These are phyloP conservation scores for Crypturellus tataupa DNA, from an alignment of 2,797 vertebrate species.

Conservation along the genomic window DNA sequence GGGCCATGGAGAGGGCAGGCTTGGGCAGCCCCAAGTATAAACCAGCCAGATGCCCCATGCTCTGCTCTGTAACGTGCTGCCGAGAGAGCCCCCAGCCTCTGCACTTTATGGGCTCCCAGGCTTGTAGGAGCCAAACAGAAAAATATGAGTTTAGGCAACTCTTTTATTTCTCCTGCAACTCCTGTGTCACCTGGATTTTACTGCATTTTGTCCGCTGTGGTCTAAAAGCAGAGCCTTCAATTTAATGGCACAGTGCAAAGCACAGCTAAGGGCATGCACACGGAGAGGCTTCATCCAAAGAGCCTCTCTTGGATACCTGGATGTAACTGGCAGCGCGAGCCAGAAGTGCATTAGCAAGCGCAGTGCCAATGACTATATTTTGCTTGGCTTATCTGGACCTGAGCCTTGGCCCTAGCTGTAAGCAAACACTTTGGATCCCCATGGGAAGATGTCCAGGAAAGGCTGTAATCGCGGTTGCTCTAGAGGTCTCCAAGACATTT, in stretches of 20 bases:
- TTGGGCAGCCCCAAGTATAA: neutral
- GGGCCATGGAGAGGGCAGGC: neutral
- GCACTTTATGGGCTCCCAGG: accelerated
- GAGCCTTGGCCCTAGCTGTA: neutral
- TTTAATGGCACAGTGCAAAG: neutral
- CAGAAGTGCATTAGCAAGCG: neutral
- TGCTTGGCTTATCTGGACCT: neutral
- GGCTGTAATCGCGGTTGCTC: neutral
- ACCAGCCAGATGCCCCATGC: neutral
- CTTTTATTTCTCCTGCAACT: neutral
- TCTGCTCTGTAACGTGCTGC: neutral
- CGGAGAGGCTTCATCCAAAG: accelerated
- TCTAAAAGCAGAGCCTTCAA: neutral
- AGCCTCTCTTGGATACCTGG: neutral
- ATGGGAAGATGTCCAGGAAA: neutral
- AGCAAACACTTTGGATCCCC: neutral
- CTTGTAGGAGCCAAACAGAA: neutral
- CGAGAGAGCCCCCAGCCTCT: neutral
- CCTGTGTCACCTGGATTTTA: neutral
- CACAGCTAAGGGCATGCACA: neutral
- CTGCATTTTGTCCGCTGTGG: neutral
- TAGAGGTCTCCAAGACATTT: neutral
- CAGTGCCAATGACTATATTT: conserved; percentile 25
- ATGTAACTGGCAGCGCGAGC: conserved; percentile 14
- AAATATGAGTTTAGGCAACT: neutral